These are phyloP conservation scores for Channa striata DNA, from an alignment of 2,797 vertebrate genomes.

Conservation along the genomic window DNA sequence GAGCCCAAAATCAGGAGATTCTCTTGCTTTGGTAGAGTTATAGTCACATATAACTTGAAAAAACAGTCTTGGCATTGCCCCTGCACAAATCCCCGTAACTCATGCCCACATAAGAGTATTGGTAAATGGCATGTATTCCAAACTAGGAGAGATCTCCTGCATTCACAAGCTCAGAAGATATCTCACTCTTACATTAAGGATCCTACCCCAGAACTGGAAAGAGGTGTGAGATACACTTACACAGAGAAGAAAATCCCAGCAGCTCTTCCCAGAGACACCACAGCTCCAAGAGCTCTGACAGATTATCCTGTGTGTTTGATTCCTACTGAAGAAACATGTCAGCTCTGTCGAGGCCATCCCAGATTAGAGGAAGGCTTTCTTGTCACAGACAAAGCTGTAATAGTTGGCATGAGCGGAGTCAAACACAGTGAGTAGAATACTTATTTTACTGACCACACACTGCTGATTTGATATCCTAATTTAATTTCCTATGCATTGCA, in stretches of 20 bases:
- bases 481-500: slow-evolving; percentile 6
- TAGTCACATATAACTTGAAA: slow-evolving; percentile 18
- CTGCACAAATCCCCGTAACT: slow-evolving; percentile 16
- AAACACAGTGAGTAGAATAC: slow-evolving; percentile 9
- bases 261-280: slow-evolving; percentile 22
- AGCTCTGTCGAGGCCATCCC: slow-evolving; percentile 14
- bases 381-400: slow-evolving; percentile 13
- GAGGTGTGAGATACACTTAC: slow-evolving; percentile 33
- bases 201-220: not conserved
- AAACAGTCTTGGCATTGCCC: slow-evolving; percentile 36
- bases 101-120: slow-evolving; percentile 24
- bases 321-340: slow-evolving; percentile 23
- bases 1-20: slow-evolving; percentile 12
- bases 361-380: slow-evolving; percentile 5
- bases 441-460: not conserved
- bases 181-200: not conserved
- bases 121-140: slow-evolving; percentile 36
- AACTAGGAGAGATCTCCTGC: slow-evolving; percentile 15
- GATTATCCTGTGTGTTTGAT: slow-evolving; percentile 14
- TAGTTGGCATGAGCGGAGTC: slow-evolving; percentile 21
- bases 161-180: not conserved
- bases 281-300: not conserved
- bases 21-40: slow-evolving; percentile 13
- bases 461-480: not conserved
- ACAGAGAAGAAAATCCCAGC: slow-evolving; percentile 31